Evolutionary conservation across 2,888 invertebrate species (phyloP).

Genomic region (Onchidella celtica): DNA sequence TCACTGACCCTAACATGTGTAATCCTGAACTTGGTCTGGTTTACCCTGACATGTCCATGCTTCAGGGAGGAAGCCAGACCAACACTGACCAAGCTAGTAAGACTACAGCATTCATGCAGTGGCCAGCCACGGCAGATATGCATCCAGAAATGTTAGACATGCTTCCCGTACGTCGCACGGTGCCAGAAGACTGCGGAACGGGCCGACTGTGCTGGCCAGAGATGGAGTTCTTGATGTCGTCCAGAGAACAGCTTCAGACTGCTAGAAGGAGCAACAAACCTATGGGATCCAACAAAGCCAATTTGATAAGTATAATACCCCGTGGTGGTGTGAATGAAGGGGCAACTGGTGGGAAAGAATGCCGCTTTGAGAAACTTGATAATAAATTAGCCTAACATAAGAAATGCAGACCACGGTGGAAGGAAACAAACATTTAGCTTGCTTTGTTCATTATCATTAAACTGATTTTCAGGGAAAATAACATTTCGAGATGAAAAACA

Average conservation of each 20-base stretch:
- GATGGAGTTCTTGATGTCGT: conserved; percentile 48
- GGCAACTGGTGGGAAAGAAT: neutral
- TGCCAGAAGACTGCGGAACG: conserved; percentile 35
- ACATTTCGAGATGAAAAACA: too few relatives aligned
- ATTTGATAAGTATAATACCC: conserved; percentile 45
- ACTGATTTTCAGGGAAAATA: too few relatives aligned
- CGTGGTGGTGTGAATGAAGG: conserved; percentile 26
- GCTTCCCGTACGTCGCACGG: conserved; percentile 37
- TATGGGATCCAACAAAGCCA: conserved; percentile 50
- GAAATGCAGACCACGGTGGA: too few relatives aligned
- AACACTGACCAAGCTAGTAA: conserved; percentile 18
- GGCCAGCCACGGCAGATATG: conserved; percentile 46
- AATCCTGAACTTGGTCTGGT: conserved; percentile 1
- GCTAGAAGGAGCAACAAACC: conserved; percentile 47
- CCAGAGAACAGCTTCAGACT: conserved; percentile 42
- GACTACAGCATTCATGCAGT: conserved; percentile 40
- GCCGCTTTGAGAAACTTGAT: conserved; percentile 34
- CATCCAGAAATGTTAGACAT: conserved; percentile 51
- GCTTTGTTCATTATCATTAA: neutral
- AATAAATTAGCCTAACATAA: conserved; percentile 28
- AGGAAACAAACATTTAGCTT: too few relatives aligned
- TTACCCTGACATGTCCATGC: conserved; percentile 20
- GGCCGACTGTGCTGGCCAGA: conserved; percentile 47
- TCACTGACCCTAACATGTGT: conserved; percentile 3
- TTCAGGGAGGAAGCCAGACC: conserved; percentile 1